phyloP scores from a whole-genome alignment of 2,113 vertebrate species.

The Cairina moschata region DNA sequence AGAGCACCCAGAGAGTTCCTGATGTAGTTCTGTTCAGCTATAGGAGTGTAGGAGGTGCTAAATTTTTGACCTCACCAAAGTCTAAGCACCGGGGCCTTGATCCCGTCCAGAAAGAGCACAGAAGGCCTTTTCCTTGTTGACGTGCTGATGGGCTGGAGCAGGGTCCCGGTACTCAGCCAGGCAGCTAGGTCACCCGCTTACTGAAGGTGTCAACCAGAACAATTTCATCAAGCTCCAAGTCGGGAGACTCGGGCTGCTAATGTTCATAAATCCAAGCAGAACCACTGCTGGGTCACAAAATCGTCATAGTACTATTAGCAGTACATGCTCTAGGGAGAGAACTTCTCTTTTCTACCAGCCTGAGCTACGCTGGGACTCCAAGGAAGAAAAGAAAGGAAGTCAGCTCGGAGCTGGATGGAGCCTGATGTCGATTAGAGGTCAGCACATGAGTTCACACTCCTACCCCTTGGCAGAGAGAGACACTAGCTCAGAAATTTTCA shows the following conservation, averaged over 20 bases:
- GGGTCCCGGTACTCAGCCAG: background rate
- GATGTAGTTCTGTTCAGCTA: fast-evolving
- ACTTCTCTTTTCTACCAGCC: background rate
- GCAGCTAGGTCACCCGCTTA: background rate
- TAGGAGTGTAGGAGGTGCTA: background rate
- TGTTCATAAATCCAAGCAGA: background rate
- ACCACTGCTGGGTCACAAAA: background rate
- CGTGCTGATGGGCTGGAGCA: background rate
- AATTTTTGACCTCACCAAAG: background rate
- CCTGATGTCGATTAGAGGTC: background rate
- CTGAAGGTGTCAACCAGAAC: background rate
- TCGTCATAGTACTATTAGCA: background rate
- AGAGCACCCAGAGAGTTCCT: background rate
- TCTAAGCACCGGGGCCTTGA: background rate
- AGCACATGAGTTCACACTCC: background rate
- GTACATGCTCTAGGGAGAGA: background rate
- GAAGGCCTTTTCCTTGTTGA: background rate
- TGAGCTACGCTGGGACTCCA: background rate
- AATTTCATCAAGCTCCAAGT: background rate
- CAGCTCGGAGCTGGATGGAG: background rate
- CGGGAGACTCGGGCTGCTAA: background rate
- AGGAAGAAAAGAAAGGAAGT: background rate
- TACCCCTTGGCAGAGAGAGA: fast-evolving
- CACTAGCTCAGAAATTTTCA: background rate
- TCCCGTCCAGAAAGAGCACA: background rate